Evolutionary conservation across 2,888 invertebrate species (phyloP), one percentile per base, ranked within the genome.

Genomic region (Lydus trimaculatus): DNA sequence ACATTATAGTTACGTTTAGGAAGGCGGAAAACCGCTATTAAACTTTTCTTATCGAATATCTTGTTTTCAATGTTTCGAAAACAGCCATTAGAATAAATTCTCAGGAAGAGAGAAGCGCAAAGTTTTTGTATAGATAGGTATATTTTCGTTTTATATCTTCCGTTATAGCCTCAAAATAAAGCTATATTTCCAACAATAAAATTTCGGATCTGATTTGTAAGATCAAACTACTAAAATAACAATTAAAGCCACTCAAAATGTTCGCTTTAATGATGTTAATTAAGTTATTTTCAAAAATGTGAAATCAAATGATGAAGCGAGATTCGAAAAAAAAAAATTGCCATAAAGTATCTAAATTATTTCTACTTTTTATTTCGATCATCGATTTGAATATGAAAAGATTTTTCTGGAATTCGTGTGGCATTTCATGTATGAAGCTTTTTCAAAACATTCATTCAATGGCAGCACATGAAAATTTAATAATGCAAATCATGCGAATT

Each of bases 141-240:
- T 36, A 36, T 36, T 36, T 36, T 36, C 13, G 13, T 36, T 36
- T 36, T 36, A 36, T 23, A 74, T 76, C 77, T 61, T 13, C 4
- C 72, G 72, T 72, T 71, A 74, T 74, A 72, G 75, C 75, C 77
- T 71, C 73, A 67, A 71, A 75, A 75, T 75, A 75, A 75, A 75
- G 75, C 77, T 79, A 76, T 78, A 36, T 36, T 13, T 36, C 4
- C 36, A 13, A 36, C 15, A 13, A 36, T 36, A 36, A 36, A 36
- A 36, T 36, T 33, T 33, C 11, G 9, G 33, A 11, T 11, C 33
- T 33, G 33, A 33, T 33, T 33, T 33, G 11, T 11, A 33, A 33
- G 6, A 4, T 33, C 2, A 33, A 33, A 33, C 11, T 11, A 33
- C 9, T 6, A 7, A 6, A 31, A 31, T 31, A 31, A 39, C 9